These are phyloP conservation scores for Umimayanthus kanabou DNA, from an alignment of 92 coral and sea anemone genomes.

Conservation along the genomic window DNA sequence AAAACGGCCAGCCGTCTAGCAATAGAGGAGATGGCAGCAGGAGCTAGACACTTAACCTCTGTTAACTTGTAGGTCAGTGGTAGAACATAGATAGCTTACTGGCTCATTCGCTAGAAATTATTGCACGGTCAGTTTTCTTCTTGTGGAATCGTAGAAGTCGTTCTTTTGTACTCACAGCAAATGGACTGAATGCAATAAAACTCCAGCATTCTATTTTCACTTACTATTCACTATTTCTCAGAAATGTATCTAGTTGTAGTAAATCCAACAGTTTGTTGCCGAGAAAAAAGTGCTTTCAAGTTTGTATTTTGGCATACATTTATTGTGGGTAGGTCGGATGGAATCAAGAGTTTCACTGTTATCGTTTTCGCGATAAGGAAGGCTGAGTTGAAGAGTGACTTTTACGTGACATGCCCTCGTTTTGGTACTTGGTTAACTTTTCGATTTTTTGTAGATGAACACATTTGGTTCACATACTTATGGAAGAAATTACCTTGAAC, in stretches of 20 bases:
- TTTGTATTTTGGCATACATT: too few species aligned
- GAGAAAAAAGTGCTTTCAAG: too few species aligned
- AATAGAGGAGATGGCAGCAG: constrained; percentile 1
- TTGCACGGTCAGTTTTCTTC: not conserved
- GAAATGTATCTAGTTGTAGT: not conserved
- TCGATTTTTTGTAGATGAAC: too few species aligned
- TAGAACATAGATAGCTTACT: constrained; percentile 7
- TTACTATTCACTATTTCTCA: not conserved
- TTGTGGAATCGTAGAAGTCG: not conserved
- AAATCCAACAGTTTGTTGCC: not conserved
- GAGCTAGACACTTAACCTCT: constrained; percentile 24
- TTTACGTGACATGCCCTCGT: not conserved
- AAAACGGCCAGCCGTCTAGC: not conserved
- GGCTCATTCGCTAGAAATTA: not conserved
- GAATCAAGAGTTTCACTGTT: not conserved
- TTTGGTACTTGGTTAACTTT: too few species aligned
- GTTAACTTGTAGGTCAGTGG: constrained; percentile 40
- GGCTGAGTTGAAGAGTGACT: not conserved
- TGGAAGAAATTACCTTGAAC: too few species aligned
- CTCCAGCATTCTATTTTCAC: too few species aligned
- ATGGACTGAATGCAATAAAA: not conserved
- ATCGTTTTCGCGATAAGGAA: too few species aligned
- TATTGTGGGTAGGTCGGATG: not conserved
- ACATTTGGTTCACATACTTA: too few species aligned
- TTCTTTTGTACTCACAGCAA: not conserved